Evolutionary conservation across 2,888 invertebrate species (phyloP), one percentile per base, ranked within the genome.

Genomic region (Tetramorium bicarinatum): DNA sequence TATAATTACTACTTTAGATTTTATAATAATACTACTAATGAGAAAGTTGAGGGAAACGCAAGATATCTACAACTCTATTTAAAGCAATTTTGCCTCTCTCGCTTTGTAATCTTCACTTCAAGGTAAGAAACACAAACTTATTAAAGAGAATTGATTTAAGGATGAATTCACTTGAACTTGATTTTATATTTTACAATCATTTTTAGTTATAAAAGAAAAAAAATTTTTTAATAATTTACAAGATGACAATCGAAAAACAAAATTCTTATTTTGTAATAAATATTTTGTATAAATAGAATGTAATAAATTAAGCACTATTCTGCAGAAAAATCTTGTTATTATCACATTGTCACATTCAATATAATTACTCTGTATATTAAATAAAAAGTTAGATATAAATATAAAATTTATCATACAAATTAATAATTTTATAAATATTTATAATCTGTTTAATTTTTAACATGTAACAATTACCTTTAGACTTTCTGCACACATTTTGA

Each of bases 401-500:
- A 21, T 41, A 21, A 41, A 64, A 21, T 41, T 64, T 21, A 64
- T 21, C 15, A 64, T 64, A 21, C n/a, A 64, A 64, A 41, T 62
- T 38, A 62, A 62, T 41, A 64, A 29, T n/a, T 41, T 64, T 4
- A 18, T 49, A 49, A 49, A 49, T 64, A 64, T 41, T 21, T 21
- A 41, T 21, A 21, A 61, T 9, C n/a, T 3, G n/a, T 38, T 34
- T 61, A 11, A 34, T 61, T 38, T 61, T 34, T n/a, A 61, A 13
- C 18, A 61, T 18, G 2, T 34, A 61, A 34, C n/a, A n/a, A 61
- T 61, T 29, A 34, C 18, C 9, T 34, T 61, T n/a, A 52, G 8
- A n/a, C n/a, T n/a, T 52, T 52, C 49, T 52, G 49, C 7, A 52
- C 8, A n/a, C 15, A 64, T 64, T 64, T 41, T 64, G n/a, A 38